A percentile compares a stretch with the other conserved stretches of the same genome.
phyloP scores from a whole-genome alignment of 2,113 vertebrate species.

The Gadus chalcogrammus region DNA sequence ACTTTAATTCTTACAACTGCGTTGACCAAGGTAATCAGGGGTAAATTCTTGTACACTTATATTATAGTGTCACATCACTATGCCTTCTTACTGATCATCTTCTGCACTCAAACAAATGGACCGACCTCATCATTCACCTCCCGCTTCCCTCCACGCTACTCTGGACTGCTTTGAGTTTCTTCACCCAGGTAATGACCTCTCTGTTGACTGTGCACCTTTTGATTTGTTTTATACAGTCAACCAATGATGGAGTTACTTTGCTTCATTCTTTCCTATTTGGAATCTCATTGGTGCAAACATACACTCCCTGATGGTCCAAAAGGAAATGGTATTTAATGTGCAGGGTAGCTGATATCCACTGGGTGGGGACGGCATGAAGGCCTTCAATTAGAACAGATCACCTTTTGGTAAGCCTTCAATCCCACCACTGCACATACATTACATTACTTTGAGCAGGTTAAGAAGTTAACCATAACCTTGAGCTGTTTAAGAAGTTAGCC shows the following conservation, averaged over 20 bases:
- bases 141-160: background rate
- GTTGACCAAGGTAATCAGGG: too few relatives aligned
- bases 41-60: too few relatives aligned
- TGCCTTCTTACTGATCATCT: constrained; percentile 6
- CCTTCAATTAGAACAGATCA: constrained; percentile 57
- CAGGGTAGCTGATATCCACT: constrained; percentile 34
- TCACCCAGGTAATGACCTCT: constrained; percentile 47
- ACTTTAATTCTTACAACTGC: too few relatives aligned
- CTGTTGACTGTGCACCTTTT: constrained; percentile 14
- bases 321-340: constrained; percentile 57
- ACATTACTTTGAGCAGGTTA: too few relatives aligned
- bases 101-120: constrained; percentile 13
- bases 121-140: constrained; percentile 33
- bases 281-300: constrained; percentile 21
- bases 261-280: constrained; percentile 46
- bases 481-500: too few relatives aligned
- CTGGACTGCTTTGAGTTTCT: constrained; percentile 12
- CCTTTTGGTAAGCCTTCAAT: constrained; percentile 41
- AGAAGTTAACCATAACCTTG: too few relatives aligned
- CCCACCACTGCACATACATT: constrained; percentile 51
- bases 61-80: background rate
- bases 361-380: constrained; percentile 39
- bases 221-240: constrained; percentile 53
- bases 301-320: constrained; percentile 43
- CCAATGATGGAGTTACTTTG: constrained; percentile 56